phyloP scores from a whole-genome alignment of 2,113 vertebrate genomes.

The Periophthalmus modestus region DNA sequence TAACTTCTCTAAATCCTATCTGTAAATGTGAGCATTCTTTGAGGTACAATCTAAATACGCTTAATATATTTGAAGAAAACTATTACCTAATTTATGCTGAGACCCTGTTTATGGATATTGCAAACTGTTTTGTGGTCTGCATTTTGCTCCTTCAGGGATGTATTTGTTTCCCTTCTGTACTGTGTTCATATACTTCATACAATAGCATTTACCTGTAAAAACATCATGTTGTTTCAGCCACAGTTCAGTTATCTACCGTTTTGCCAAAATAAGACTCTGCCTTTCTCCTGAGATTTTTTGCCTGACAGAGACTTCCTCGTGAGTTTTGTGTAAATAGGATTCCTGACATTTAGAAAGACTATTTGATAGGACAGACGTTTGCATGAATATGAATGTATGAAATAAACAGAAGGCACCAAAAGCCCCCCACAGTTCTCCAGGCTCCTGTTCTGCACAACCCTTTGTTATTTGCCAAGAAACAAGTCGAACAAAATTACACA shows the following conservation, averaged over 20 bases:
- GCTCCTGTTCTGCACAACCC: slow-evolving; percentile 29
- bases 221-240: slow-evolving; percentile 26
- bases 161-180: slow-evolving; percentile 45
- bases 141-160: slow-evolving; percentile 63
- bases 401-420: slow-evolving; percentile 55
- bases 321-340: slow-evolving; percentile 63
- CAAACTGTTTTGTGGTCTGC: slow-evolving; percentile 27
- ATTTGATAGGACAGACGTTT: slow-evolving; percentile 47
- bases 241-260: slow-evolving; percentile 26
- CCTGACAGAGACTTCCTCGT: slow-evolving; percentile 34
- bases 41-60: slow-evolving; percentile 12
- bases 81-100: slow-evolving; percentile 11
- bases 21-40: slow-evolving; percentile 19
- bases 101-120: slow-evolving; percentile 37
- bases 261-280: slow-evolving; percentile 59
- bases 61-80: not conserved
- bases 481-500: slow-evolving; percentile 18
- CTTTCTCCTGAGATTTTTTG: slow-evolving; percentile 47
- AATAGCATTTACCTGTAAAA: slow-evolving; percentile 41
- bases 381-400: slow-evolving; percentile 73
- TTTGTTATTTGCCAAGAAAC: slow-evolving; percentile 35
- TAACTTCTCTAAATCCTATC: not conserved
- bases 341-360: slow-evolving; percentile 38
- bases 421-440: slow-evolving; percentile 19
- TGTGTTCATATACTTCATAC: slow-evolving; percentile 45